Evolutionary conservation across 2,797 vertebrate genomes (phyloP).

Genomic region (Pantherophis alleghaniensis): DNA sequence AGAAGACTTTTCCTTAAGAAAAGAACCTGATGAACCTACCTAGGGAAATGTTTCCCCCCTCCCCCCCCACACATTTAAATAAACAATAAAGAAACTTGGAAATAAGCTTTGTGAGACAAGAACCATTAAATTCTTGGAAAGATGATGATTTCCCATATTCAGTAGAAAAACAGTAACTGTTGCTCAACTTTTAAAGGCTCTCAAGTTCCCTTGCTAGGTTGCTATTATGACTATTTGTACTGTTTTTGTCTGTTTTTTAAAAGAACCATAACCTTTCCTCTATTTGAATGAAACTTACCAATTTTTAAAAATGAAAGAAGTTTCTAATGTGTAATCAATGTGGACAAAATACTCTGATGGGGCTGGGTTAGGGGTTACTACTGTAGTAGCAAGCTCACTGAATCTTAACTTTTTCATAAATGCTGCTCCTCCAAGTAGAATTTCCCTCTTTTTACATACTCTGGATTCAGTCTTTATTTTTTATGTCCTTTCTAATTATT

Average conservation of each 20-base stretch:
- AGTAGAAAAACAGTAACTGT: neutral
- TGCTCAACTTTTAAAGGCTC: neutral
- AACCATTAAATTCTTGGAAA: neutral
- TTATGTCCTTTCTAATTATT: neutral
- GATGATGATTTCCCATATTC: neutral
- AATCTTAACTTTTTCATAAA: neutral
- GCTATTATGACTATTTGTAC: neutral
- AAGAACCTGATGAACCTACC: neutral
- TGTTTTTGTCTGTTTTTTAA: neutral
- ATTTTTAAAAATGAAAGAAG: neutral
- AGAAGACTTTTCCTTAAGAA: neutral
- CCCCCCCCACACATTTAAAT: neutral
- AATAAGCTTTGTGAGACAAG: neutral
- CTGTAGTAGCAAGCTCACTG: neutral
- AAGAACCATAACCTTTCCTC: neutral
- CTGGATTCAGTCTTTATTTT: neutral
- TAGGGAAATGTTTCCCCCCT: neutral
- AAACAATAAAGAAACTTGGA: neutral
- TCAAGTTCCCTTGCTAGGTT: neutral
- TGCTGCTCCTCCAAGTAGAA: neutral
- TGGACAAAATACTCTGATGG: neutral
- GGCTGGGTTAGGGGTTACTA: neutral
- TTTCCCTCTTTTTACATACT: neutral
- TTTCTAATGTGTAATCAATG: neutral
- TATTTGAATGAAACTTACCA: neutral